phyloP scores from a whole-genome alignment of 2,113 vertebrate species.

The Baryphthengus martii region DNA sequence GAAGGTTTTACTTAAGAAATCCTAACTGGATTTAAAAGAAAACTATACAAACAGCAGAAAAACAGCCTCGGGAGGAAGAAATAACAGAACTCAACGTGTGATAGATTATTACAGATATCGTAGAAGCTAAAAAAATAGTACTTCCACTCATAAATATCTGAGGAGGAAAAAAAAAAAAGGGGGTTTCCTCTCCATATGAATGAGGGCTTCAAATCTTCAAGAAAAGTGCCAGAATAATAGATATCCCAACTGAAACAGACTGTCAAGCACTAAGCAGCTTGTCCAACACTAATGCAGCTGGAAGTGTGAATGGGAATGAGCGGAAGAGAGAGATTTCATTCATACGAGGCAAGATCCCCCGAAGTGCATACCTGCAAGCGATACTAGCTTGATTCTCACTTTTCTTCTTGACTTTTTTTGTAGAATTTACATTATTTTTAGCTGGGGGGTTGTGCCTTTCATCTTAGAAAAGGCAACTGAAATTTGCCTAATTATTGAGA shows the following conservation, averaged over 20 bases:
- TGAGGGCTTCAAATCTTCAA: not conserved
- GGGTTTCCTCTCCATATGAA: not conserved
- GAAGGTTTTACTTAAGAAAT: not conserved
- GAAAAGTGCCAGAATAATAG: not conserved
- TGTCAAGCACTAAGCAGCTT: not conserved
- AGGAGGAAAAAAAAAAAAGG: not conserved
- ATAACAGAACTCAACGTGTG: not conserved
- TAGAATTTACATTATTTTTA: not conserved
- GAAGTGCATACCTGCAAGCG: not conserved
- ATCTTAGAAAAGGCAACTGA: not conserved
- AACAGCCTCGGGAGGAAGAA: not conserved
- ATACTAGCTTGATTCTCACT: not conserved
- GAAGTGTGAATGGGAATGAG: not conserved
- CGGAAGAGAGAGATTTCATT: constrained; percentile 10
- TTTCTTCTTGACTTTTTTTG: not conserved
- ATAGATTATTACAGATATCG: not conserved
- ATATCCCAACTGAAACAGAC: not conserved
- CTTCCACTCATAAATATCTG: not conserved
- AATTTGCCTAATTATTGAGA: not conserved
- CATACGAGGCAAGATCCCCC: not conserved
- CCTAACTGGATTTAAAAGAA: not conserved
- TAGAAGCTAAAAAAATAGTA: not conserved
- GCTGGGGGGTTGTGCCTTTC: not conserved
- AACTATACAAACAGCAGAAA: not conserved
- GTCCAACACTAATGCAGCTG: not conserved